These are phyloP conservation scores for Alces alces DNA, from an alignment of 2,113 vertebrate species.

Conservation along the genomic window DNA sequence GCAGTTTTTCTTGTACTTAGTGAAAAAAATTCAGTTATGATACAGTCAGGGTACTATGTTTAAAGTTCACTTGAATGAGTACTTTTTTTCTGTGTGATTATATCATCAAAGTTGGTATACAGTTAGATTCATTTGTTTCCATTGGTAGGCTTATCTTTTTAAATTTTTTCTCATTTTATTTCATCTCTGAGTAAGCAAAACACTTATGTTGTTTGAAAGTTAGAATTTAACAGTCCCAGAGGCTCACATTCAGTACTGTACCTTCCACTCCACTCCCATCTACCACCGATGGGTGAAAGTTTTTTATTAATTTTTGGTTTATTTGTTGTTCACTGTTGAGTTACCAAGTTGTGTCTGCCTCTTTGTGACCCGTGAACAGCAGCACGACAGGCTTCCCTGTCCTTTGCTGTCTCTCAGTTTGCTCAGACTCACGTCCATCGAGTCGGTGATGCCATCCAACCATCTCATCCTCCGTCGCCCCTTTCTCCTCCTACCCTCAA, in stretches of 20 bases:
- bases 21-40: not conserved
- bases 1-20: not conserved
- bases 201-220: not conserved
- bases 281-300: not conserved
- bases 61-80: not conserved
- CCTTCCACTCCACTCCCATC: not conserved
- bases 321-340: not conserved
- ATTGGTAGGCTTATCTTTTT: not conserved
- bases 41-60: not conserved
- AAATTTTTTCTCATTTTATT: not conserved
- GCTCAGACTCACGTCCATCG: not conserved
- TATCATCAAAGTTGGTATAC: not conserved
- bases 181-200: not conserved
- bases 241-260: not conserved
- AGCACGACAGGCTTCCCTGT: not conserved
- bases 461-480: not conserved
- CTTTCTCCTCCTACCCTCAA: not conserved
- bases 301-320: not conserved
- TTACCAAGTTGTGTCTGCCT: not conserved
- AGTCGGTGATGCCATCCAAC: rapidly evolving
- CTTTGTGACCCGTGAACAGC: not conserved
- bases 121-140: not conserved
- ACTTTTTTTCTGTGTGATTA: not conserved
- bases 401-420: not conserved
- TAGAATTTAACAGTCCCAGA: not conserved